Evolutionary conservation across 1,140 invertebrate species (phyloP).

Genomic region (Capitella teleta): DNA sequence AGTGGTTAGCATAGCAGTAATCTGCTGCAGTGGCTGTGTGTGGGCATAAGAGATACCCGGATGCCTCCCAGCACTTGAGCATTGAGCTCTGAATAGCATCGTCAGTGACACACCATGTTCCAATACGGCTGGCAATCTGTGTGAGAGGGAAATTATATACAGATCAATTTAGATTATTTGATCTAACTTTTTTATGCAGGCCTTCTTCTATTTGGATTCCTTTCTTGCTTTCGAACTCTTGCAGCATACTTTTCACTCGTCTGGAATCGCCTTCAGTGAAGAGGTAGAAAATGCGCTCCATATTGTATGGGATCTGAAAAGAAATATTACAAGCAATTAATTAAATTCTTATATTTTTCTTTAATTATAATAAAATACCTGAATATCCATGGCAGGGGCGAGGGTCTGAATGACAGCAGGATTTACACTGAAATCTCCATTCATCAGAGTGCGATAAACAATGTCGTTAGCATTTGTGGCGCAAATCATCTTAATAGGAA

Average conservation of each 20-base stretch:
- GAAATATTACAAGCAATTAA: neutral
- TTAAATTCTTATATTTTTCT: neutral
- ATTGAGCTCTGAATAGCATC: conserved; percentile 34
- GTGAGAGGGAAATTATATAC: neutral
- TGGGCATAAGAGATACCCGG: conserved; percentile 43
- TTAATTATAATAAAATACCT: conserved; percentile 18
- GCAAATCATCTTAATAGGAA: conserved; percentile 38
- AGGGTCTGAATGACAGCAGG: conserved; percentile 25
- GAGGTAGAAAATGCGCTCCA: conserved; percentile 40
- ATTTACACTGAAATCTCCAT: conserved; percentile 25
- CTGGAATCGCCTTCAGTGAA: conserved; percentile 20
- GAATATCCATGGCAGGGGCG: conserved; percentile 46
- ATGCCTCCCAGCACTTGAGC: conserved; percentile 31
- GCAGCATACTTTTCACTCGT: conserved; percentile 22
- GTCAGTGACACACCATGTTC: conserved; percentile 15
- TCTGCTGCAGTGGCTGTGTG: conserved; percentile 43
- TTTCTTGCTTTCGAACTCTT: conserved; percentile 22
- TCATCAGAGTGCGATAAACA: conserved; percentile 29
- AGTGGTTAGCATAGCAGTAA: conserved; percentile 27
- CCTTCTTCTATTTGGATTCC: conserved; percentile 22
- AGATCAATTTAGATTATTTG: neutral
- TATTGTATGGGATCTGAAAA: conserved; percentile 40
- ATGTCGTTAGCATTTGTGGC: conserved; percentile 42
- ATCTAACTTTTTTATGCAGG: conserved; percentile 18
- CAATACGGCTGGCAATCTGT: neutral